Base-by-base conservation (phyloP, 1,140 invertebrate species). In the Macrocentrus cingulum region DNA sequence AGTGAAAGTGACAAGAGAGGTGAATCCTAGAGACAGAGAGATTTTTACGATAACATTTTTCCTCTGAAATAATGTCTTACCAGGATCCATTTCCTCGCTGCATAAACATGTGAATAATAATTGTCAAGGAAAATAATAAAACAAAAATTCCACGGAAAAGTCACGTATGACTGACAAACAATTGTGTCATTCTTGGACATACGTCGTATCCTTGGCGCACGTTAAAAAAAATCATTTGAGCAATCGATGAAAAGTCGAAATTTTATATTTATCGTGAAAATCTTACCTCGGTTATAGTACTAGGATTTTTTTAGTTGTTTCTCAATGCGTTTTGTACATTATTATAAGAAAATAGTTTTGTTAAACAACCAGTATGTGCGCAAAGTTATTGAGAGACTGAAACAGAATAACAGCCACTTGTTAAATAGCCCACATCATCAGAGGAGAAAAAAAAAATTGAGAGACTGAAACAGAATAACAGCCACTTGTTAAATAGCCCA, bases 341-440 rank as follows among this genome's bases (percentile, higher is more conserved):
- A 13, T 19, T 34, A 54, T 46, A 29, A 29, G 45, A 42, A 11
- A 58, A 44, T 45, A 25, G 49, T 36, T 23, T 51, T 37, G 59
- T 23, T 42, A 61, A 67, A 54, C 63, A 60, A 65, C 67, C 66
- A 60, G 71, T 63, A 61, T 56, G 46, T 63, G 60, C 64, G 70
- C 66, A 58, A 62, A 67, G 50, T 61, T 60, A 69, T 75, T 63
- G 60, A 63, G 39, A 53, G 58, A 65, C 63, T 60, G 42, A 13
- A 25, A n/a, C n/a, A n/a, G n/a, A n/a, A n/a, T n/a, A 56, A 60
- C 59, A 59, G 69, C 66, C 68, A 74, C 72, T 74, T 74, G 72
- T 72, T 72, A 69, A 67, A 52, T 56, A 4, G 15, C 46, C 52
- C 52, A 50, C 52, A 18, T 48, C 7, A 36, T 18, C 4, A 13